These are phyloP conservation scores for Drosophila nr. fundita DNA, from an alignment of 2,888 invertebrate species.

Conservation along the genomic window DNA sequence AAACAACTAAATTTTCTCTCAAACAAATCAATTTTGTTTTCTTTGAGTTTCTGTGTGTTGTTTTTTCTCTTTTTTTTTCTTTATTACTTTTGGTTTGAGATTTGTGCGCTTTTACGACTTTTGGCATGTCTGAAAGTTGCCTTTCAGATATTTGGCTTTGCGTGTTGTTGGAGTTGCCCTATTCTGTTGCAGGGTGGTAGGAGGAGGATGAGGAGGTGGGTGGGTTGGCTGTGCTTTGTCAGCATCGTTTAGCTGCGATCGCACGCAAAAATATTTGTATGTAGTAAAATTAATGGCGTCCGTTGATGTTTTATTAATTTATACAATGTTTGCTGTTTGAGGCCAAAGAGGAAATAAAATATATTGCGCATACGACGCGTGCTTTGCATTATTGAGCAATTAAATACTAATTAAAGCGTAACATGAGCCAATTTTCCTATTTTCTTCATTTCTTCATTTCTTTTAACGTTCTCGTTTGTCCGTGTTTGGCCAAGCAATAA, in stretches of 20 bases:
- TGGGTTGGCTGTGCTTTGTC: constrained; percentile 38
- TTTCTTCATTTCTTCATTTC: constrained; percentile 14
- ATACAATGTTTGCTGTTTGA: constrained; percentile 43
- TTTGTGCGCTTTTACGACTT: constrained; percentile 77
- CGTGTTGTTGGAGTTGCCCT: constrained; percentile 38
- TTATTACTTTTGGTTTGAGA: constrained; percentile 60
- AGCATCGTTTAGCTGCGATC: constrained; percentile 59
- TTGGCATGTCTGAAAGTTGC: constrained; percentile 62
- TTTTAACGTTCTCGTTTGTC: constrained; percentile 4
- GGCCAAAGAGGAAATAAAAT: constrained; percentile 48
- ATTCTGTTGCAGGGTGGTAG: not conserved
- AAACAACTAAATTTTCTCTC: constrained; percentile 72
- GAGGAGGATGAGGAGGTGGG: not conserved
- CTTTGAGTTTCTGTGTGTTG: not conserved
- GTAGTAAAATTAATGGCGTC: constrained; percentile 76
- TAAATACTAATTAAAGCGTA: constrained; percentile 79
- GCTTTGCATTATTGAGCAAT: constrained; percentile 75
- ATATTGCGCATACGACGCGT: constrained; percentile 73
- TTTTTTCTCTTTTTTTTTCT: constrained; percentile 32
- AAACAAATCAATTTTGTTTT: constrained; percentile 74
- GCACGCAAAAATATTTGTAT: constrained; percentile 76
- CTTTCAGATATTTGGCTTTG: constrained; percentile 32
- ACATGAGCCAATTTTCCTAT: constrained; percentile 65
- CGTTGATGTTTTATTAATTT: constrained; percentile 80
- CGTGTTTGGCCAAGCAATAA: constrained; percentile 5